Percentiles rank a stretch among this genome's conserved stretches.
These are phyloP conservation scores for Anolis apletophallus DNA, from an alignment of 2,797 vertebrate species.

Conservation along the genomic window DNA sequence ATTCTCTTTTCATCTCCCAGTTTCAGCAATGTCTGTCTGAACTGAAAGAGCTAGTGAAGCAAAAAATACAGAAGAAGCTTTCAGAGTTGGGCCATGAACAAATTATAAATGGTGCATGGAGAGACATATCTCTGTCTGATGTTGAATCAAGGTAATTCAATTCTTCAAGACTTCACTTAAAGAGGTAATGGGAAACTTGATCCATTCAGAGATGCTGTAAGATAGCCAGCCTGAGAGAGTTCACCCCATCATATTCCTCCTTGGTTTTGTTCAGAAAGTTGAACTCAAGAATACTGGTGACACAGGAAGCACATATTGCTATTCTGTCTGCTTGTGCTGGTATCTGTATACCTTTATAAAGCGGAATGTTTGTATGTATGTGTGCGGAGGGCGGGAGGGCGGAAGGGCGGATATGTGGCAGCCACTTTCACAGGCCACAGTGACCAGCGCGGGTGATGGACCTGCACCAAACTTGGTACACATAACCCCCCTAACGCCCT, in stretches of 20 bases:
- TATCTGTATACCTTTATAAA: no score
- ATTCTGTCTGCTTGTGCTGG: neutral
- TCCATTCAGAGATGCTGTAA: neutral
- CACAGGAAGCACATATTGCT: neutral
- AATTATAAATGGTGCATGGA: conserved; percentile 71
- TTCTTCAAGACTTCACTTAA: neutral
- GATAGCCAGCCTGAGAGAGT: neutral
- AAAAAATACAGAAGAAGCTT: conserved; percentile 75
- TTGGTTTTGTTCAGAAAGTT: neutral
- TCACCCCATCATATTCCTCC: neutral
- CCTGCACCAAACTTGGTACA: no score
- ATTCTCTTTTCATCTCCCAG: conserved; percentile 65
- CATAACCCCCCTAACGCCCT: no score
- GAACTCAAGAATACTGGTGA: neutral
- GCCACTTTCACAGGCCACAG: no score
- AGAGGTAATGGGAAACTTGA: neutral
- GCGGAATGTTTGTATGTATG: no score
- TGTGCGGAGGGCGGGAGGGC: no score
- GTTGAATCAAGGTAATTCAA: conserved; percentile 89
- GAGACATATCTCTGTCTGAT: conserved; percentile 82
- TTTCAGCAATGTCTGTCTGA: conserved; percentile 84
- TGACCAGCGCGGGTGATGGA: no score
- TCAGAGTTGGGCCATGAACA: conserved; percentile 73
- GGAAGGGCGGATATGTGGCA: no score
- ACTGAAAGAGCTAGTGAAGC: conserved; percentile 74